Evolutionary conservation across 2,113 vertebrate species (phyloP).

Genomic region (Sarotherodon lohbergeri): DNA sequence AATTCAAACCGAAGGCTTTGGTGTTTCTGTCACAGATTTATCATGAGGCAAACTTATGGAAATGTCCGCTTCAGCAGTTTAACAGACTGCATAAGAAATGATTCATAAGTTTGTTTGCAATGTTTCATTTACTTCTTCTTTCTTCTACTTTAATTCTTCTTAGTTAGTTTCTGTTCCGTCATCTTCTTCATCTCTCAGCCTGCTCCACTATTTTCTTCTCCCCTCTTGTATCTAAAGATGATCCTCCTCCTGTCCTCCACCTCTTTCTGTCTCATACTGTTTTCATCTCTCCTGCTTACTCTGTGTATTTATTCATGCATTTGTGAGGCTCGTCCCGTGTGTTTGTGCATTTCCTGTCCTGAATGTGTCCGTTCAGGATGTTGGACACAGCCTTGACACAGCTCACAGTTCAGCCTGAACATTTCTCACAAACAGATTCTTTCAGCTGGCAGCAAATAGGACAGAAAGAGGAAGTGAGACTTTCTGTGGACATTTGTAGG

Average conservation of each 20-base stretch:
- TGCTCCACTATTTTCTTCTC: neutral
- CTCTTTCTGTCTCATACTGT: neutral
- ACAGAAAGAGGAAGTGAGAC: conserved; percentile 5
- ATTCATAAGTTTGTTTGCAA: neutral
- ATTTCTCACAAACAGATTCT: neutral
- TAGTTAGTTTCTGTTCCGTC: neutral
- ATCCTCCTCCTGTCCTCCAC: neutral
- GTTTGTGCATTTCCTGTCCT: neutral
- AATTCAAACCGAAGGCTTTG: accelerated
- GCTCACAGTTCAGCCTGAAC: neutral
- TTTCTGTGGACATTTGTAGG: neutral
- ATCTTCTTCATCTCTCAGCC: neutral
- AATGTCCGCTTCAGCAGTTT: neutral
- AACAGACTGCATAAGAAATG: neutral
- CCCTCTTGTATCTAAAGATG: neutral
- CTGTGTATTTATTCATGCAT: neutral
- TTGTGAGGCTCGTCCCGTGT: neutral
- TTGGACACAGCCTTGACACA: neutral
- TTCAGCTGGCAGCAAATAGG: neutral
- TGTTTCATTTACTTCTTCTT: neutral
- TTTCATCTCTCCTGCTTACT: neutral
- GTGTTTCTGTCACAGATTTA: neutral
- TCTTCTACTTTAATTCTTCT: neutral
- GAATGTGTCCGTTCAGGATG: neutral
- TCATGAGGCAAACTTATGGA: neutral